Base-by-base conservation (phyloP, 2,888 invertebrate species). In the Entomobrya multifasciata region DNA sequence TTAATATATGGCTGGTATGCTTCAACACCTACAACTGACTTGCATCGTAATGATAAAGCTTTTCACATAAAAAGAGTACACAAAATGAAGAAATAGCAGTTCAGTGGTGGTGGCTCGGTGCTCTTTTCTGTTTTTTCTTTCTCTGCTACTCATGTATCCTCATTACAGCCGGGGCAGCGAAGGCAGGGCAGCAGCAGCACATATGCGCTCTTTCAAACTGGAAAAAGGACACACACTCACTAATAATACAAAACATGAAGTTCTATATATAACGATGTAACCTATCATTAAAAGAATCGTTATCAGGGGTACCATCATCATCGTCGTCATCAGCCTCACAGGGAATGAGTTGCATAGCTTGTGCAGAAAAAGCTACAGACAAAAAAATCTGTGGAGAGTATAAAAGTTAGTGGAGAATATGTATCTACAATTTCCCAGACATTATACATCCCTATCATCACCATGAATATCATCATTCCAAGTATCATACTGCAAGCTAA, bases 241-340 rank as follows among this genome's bases (percentile, higher is more conserved):
- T 74, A 74, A 74, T 74, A 74, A 74, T 74, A 74, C 74, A 52
- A 74, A 74, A 55, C 55, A 74, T 44, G 25, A 36, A 36, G 55
- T 20, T 49, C 47, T 52, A 13, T 60, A 65, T 65, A 79, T 79
- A 47, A 65, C 60, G 47, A 65, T 70, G 80, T 80, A 80, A 83
- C 76, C 83, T 55, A 83, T 83, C 83, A 83, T 83, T 83, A 83
- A 67, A 72, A 49, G 47, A 77, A 65, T 77, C 76, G 83, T 77
- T 76, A 77, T 83, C 76, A 65, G 62, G 76, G 81, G 81, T 60
- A 60, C 57, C 74, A 62, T 57, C 70, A 78, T 25, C 57, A 57
- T 47, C 70, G 25, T 47, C 49, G n/a, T n/a, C 49, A 49, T 49
- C 49, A 60, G 4, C 25, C 2, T 60, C 52, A 30, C 49, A 27